A percentile compares a stretch with the other conserved stretches of the same genome.
These are phyloP conservation scores for Nycticryphes semicollaris DNA, from an alignment of 2,113 vertebrate genomes.

Conservation along the genomic window DNA sequence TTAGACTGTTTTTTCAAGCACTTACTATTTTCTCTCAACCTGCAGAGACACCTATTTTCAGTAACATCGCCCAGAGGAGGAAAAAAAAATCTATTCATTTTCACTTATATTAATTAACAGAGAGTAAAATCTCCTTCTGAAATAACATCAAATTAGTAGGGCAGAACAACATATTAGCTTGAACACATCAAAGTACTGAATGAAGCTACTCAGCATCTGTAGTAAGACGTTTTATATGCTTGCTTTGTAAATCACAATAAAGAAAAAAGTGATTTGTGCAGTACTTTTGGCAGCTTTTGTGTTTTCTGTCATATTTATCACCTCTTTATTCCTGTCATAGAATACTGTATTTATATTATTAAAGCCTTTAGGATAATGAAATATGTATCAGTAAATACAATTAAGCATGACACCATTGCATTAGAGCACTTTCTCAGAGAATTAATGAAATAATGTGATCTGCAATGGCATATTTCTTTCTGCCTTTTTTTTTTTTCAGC, in stretches of 20 bases:
- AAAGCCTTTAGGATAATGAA: slow-evolving; percentile 6
- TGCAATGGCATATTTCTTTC: neutral
- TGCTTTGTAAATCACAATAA: neutral
- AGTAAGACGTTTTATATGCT: neutral
- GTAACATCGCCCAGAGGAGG: neutral
- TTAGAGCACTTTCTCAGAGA: neutral
- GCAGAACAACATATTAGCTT: neutral
- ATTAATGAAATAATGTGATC: neutral
- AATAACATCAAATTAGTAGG: slow-evolving; percentile 19
- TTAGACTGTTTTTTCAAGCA: neutral
- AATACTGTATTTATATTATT: neutral
- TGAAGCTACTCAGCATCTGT: neutral
- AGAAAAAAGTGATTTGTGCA: neutral
- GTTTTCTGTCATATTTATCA: neutral
- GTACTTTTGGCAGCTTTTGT: neutral
- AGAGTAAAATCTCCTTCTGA: neutral
- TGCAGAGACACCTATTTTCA: neutral
- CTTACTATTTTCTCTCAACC: neutral
- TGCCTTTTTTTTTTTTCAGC: neutral
- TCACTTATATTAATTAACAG: slow-evolving; percentile 16
- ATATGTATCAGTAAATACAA: neutral
- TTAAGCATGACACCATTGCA: neutral
- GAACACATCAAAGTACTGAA: slow-evolving; percentile 30
- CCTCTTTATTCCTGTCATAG: neutral
- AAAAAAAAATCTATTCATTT: neutral